Evolutionary conservation across 2,797 vertebrate species (phyloP).

Genomic region (Numenius phaeopus): DNA sequence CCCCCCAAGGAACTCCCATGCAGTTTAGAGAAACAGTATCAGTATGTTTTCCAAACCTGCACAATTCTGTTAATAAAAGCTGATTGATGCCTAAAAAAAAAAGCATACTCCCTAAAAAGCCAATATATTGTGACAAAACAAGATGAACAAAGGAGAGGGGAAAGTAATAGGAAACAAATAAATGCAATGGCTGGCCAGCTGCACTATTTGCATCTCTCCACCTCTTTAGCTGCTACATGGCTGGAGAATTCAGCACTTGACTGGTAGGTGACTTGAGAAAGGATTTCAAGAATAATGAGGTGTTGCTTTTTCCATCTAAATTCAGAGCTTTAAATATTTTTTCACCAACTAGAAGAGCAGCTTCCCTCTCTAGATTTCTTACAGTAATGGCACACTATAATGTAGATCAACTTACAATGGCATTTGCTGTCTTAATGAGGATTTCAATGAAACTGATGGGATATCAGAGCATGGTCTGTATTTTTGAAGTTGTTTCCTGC

Average conservation of each 20-base stretch:
- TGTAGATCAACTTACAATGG: background rate
- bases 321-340: background rate
- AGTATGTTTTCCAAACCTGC: background rate
- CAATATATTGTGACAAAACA: background rate
- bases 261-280: background rate
- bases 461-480: background rate
- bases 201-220: background rate
- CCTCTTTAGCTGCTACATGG: background rate
- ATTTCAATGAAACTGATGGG: background rate
- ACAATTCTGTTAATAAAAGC: background rate
- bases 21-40: background rate
- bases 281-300: background rate
- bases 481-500: background rate
- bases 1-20: background rate
- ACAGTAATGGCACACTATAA: accelerated
- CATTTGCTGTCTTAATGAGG: background rate
- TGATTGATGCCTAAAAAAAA: background rate
- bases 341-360: background rate
- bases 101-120: background rate
- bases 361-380: background rate
- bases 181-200: background rate
- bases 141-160: background rate
- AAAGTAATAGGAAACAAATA: background rate
- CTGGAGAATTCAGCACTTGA: background rate
- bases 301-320: background rate